Evolutionary conservation across 2,888 invertebrate species (phyloP), one percentile per base, ranked within the genome.

Genomic region (Tortricodes alternella): DNA sequence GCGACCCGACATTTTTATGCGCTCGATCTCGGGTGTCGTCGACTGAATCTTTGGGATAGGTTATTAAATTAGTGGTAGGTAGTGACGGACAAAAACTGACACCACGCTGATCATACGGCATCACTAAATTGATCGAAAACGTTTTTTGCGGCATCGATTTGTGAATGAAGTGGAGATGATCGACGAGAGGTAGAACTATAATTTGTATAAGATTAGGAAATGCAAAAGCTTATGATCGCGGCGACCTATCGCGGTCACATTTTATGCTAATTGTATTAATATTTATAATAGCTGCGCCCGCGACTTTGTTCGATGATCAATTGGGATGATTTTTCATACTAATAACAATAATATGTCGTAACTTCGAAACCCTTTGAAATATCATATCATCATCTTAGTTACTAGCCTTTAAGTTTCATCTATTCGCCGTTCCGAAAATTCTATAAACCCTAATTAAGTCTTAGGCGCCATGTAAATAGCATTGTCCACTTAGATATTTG

Each of bases 1-100:
- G 68, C 75, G 76, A 76, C 74, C 78, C 76, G 88, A 88, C 88
- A 85, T 83, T 88, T 89, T 89, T 86, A 87, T 83, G 83, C 74
- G 76, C 79, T 69, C 77, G 78, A 78, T 80, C 80, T 80, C 78
- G 73, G 77, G 83, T 88, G 89, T 88, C 89, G 84, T 81, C 89
- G 86, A 83, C 83, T 85, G 70, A 67, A 67, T 65, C 73, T 73
- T 70, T 73, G 72, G 73, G 75, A 80, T 79, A 78, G 83, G 78
- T 87, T 89, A 88, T 89, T 89, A 83, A 88, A 88, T 88, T 87
- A 87, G 84, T 81, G 73, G 73, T 74, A 80, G 74, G 74, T 74
- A 80, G 81, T 76, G 75, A 75, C 78, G 74, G 72, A 76, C 71
- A 74, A 78, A 75, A 74, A 69, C 73, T 69, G 69, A 74, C 74